A percentile compares a stretch with the other conserved stretches of the same genome.
Evolutionary conservation across 2,888 invertebrate species (phyloP).

Genomic region (Troglohyphantes excavatus): DNA sequence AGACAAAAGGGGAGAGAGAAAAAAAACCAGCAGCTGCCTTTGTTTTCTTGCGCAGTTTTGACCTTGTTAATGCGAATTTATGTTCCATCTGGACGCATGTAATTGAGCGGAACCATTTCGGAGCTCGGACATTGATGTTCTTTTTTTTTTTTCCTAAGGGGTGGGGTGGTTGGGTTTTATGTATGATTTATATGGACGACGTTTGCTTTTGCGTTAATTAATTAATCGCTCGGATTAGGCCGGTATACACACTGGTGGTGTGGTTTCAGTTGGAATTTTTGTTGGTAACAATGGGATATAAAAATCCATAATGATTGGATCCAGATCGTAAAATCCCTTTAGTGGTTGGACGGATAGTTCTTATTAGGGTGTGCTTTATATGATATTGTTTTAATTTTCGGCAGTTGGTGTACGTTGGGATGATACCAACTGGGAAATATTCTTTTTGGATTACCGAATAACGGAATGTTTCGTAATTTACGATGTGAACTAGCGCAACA

Average conservation of each 20-base stretch:
- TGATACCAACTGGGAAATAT: not conserved
- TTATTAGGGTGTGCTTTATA: not conserved
- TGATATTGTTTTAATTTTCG: not conserved
- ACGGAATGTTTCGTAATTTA: not conserved
- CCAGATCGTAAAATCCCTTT: not conserved
- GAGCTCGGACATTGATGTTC: too few relatives aligned
- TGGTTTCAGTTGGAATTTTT: not conserved
- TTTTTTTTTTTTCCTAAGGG: too few relatives aligned
- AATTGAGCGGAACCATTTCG: slow-evolving; percentile 9
- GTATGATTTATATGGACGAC: not conserved
- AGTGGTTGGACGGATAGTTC: too few relatives aligned
- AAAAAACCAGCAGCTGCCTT: not conserved
- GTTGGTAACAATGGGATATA: not conserved
- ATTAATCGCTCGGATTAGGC: not conserved
- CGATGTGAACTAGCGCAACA: too few relatives aligned
- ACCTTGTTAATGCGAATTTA: slow-evolving; percentile 9
- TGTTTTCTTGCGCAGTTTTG: not conserved
- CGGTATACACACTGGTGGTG: too few relatives aligned
- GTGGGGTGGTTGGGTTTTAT: not conserved
- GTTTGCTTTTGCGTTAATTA: not conserved
- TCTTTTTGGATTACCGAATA: not conserved
- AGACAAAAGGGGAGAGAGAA: not conserved
- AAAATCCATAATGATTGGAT: not conserved
- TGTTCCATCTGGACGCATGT: not conserved
- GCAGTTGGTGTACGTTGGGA: not conserved